phyloP scores from a whole-genome alignment of 1,140 invertebrate genomes.

The Pristionchus pacificus region DNA sequence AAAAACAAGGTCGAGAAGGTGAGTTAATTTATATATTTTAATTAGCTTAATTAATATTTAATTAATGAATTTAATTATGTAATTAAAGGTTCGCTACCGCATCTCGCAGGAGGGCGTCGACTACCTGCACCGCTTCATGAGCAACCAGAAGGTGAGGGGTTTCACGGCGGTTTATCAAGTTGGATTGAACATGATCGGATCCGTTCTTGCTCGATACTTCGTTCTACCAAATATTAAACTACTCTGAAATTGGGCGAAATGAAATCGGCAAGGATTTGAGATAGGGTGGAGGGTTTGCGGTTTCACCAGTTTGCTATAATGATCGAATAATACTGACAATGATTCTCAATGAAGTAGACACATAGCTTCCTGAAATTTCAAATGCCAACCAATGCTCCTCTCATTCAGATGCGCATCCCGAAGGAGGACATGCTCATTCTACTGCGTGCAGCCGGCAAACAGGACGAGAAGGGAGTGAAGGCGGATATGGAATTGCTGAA shows the following conservation, averaged over 20 bases:
- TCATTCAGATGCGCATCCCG: constrained; percentile 19
- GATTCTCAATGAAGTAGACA: too few relatives aligned
- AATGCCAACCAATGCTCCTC: too few relatives aligned
- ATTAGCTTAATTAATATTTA: too few relatives aligned
- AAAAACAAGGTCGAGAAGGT: too few relatives aligned
- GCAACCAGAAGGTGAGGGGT: constrained; percentile 23
- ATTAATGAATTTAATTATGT: not conserved
- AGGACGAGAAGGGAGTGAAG: not conserved
- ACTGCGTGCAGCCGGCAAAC: constrained; percentile 5
- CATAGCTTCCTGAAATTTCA: too few relatives aligned
- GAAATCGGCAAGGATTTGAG: not conserved
- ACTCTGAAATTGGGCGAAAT: not conserved
- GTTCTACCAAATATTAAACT: too few relatives aligned
- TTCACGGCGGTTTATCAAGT: constrained; percentile 12
- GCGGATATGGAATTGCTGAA: constrained; percentile 18
- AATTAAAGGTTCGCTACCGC: constrained; percentile 3
- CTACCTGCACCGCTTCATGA: constrained; percentile 22
- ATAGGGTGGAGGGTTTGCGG: not conserved
- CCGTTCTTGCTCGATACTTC: not conserved
- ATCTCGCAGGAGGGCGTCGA: constrained; percentile 28
- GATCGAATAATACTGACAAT: too few relatives aligned
- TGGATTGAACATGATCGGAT: constrained; percentile 4
- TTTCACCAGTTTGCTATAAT: constrained; percentile 4
- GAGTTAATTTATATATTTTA: too few relatives aligned
- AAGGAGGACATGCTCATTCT: constrained; percentile 27